Conservation (phyloP, 2,888 invertebrate species). For the Electrophaes corylata region DNA sequence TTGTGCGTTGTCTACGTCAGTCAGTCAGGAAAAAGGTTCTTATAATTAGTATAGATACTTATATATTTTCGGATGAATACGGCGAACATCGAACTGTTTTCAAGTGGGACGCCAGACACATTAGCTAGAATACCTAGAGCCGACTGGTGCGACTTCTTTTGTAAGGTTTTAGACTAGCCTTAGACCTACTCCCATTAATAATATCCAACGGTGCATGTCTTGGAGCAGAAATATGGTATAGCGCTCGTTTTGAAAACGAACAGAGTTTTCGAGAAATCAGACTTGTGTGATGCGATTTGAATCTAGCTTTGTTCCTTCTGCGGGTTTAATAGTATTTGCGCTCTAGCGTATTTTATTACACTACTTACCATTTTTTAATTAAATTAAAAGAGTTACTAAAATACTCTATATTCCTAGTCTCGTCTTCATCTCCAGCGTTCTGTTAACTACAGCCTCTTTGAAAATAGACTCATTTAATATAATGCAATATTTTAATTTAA, state of each 20-base stretch:
- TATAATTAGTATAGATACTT: too few relatives aligned
- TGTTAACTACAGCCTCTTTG: too few relatives aligned
- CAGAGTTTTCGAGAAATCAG: neutral
- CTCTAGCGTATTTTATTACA: neutral
- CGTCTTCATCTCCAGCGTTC: too few relatives aligned
- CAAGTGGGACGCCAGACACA: conserved; percentile 77
- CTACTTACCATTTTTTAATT: too few relatives aligned
- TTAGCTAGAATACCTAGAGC: conserved; percentile 72
- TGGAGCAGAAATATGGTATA: conserved; percentile 17
- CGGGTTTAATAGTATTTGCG: neutral
- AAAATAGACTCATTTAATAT: neutral
- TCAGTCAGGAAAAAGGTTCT: too few relatives aligned
- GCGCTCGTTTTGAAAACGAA: neutral
- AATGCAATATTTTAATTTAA: neutral
- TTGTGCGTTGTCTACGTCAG: too few relatives aligned
- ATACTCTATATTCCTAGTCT: too few relatives aligned
- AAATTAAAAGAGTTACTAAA: too few relatives aligned
- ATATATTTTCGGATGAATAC: conserved; percentile 34
- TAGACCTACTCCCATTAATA: conserved; percentile 49
- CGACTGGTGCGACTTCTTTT: conserved; percentile 66
- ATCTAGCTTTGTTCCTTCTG: neutral
- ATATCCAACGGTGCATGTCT: conserved; percentile 33
- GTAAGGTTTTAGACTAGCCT: conserved; percentile 58
- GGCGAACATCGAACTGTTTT: conserved; percentile 43
- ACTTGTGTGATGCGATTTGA: neutral